Evolutionary conservation across 2,797 vertebrate genomes (phyloP).

Genomic region (Myotis findleyi): DNA sequence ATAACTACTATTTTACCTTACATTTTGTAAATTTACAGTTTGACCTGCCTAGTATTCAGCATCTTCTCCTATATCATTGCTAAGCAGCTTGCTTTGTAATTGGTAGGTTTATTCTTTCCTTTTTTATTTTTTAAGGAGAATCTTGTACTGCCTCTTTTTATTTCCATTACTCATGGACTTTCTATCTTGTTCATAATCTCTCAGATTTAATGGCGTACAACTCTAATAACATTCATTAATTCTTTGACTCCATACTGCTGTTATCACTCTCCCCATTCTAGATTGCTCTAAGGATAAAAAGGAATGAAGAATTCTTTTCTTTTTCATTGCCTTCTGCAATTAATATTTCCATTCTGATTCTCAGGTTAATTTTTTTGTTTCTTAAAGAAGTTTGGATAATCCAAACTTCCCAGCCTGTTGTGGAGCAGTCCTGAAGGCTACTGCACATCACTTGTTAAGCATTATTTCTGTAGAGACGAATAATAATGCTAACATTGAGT

Average conservation of each 20-base stretch:
- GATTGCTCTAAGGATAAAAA: neutral
- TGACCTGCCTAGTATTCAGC: neutral
- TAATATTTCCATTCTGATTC: slow-evolving; percentile 29
- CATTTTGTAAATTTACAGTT: slow-evolving; percentile 54
- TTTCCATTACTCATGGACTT: slow-evolving; percentile 5
- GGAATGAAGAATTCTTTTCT: slow-evolving; percentile 34
- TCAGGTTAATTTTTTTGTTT: slow-evolving; percentile 24
- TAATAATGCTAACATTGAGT: neutral
- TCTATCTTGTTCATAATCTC: neutral
- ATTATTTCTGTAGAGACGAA: slow-evolving; percentile 31
- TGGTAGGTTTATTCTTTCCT: neutral
- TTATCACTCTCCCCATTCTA: neutral
- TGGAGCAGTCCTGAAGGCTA: neutral
- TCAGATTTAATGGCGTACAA: neutral
- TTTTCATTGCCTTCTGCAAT: slow-evolving; percentile 24
- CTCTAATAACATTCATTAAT: neutral
- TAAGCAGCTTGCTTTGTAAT: slow-evolving; percentile 27
- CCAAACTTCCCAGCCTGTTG: neutral
- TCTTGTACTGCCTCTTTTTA: neutral
- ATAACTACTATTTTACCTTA: neutral
- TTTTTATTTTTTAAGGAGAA: neutral
- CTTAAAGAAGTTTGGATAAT: slow-evolving; percentile 30
- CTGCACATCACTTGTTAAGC: neutral
- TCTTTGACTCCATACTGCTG: neutral
- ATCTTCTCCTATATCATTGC: slow-evolving; percentile 11